Conservation (phyloP, 64 coral and sea anemone genomes). For the Trachythela sp. region DNA sequence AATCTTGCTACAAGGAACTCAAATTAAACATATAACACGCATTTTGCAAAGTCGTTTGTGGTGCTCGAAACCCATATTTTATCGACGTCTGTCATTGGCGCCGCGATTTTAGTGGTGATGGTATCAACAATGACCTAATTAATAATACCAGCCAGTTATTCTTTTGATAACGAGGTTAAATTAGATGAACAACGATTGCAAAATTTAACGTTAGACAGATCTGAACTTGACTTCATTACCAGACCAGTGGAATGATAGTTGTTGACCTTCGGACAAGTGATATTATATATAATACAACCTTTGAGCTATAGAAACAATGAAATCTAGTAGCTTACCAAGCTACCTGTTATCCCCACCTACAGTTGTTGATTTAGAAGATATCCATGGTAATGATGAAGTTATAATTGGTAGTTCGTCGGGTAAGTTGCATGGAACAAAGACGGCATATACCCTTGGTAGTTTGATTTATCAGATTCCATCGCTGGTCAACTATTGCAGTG, state of each 20-base stretch:
- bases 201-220: neutral
- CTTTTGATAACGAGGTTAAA: conserved; percentile 63
- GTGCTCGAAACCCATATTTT: conserved; percentile 73
- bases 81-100: conserved; percentile 79
- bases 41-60: conserved; percentile 34
- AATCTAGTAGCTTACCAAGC: conserved; percentile 50
- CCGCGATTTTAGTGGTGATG: conserved; percentile 82
- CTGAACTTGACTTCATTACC: conserved; percentile 51
- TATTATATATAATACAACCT: conserved; percentile 41
- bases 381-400: conserved; percentile 20
- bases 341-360: conserved; percentile 46
- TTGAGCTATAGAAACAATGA: conserved; percentile 63
- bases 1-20: neutral
- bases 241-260: conserved; percentile 53
- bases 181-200: neutral
- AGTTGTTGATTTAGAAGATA: conserved; percentile 21
- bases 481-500: conserved; percentile 50
- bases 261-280: conserved; percentile 43
- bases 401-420: conserved; percentile 58
- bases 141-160: conserved; percentile 79
- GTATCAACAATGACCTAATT: conserved; percentile 64
- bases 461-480: conserved; percentile 52
- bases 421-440: conserved; percentile 32
- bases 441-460: neutral
- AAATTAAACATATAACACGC: conserved; percentile 9